Evolutionary conservation across 2,113 vertebrate species (phyloP).

Genomic region (Urocynchramus pylzowi): DNA sequence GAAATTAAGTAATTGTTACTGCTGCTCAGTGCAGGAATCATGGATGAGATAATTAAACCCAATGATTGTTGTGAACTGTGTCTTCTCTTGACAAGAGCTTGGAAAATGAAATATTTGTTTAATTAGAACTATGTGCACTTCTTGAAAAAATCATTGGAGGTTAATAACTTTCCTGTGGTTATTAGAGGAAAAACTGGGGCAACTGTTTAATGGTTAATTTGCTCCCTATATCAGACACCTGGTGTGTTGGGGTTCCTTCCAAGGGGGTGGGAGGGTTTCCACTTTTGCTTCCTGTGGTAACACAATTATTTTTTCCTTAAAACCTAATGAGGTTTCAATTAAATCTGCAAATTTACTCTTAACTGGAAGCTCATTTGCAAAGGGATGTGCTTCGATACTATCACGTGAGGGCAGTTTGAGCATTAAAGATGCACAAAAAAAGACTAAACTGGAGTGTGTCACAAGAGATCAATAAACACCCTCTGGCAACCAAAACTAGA

Average conservation of each 20-base stretch:
- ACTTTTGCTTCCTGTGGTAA: background rate
- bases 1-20: background rate
- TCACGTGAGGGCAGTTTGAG: background rate
- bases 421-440: background rate
- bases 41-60: slow-evolving; percentile 13
- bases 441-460: background rate
- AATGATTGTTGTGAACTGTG: background rate
- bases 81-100: background rate
- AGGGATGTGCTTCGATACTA: background rate
- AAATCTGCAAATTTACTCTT: background rate
- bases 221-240: background rate
- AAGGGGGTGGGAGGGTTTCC: background rate
- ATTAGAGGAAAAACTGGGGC: background rate
- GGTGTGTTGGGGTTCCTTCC: background rate
- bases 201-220: background rate
- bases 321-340: background rate
- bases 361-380: background rate
- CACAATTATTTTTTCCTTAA: background rate
- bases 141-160: slow-evolving; percentile 7
- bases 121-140: background rate
- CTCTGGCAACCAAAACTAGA: background rate
- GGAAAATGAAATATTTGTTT: slow-evolving; percentile 49
- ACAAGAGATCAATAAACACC: background rate
- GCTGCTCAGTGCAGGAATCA: background rate
- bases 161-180: slow-evolving; percentile 21